Evolutionary conservation across 2,797 vertebrate species (phyloP).

Genomic region (Xiphorhynchus erythropygius): DNA sequence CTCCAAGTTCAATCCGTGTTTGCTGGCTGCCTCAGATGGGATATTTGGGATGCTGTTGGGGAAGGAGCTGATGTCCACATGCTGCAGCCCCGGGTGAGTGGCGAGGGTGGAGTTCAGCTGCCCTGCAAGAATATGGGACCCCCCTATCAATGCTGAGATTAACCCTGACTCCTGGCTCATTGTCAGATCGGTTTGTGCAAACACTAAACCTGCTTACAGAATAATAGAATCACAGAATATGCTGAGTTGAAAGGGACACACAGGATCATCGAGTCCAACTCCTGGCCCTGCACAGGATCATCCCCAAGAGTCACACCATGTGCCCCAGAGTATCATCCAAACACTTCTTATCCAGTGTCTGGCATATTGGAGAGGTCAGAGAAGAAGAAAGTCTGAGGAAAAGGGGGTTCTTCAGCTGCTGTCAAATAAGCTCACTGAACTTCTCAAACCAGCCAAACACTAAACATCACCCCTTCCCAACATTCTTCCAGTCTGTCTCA

Average conservation of each 20-base stretch:
- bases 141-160: background rate
- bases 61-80: background rate
- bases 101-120: background rate
- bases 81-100: background rate
- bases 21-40: slow-evolving; percentile 9
- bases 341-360: background rate
- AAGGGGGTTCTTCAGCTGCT: background rate
- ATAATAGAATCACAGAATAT: background rate
- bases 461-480: background rate
- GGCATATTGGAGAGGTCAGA: background rate
- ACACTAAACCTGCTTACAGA: background rate
- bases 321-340: background rate
- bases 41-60: slow-evolving; percentile 7
- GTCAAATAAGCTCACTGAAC: background rate
- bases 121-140: background rate
- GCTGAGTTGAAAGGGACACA: background rate
- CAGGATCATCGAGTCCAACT: background rate
- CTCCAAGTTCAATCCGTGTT: background rate
- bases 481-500: background rate
- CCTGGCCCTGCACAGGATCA: background rate
- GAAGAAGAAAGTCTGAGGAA: background rate
- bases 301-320: background rate
- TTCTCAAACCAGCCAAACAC: background rate
- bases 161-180: background rate
- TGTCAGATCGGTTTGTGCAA: background rate